phyloP scores from a whole-genome alignment of 2,113 vertebrate species.

The Cairina moschata region DNA sequence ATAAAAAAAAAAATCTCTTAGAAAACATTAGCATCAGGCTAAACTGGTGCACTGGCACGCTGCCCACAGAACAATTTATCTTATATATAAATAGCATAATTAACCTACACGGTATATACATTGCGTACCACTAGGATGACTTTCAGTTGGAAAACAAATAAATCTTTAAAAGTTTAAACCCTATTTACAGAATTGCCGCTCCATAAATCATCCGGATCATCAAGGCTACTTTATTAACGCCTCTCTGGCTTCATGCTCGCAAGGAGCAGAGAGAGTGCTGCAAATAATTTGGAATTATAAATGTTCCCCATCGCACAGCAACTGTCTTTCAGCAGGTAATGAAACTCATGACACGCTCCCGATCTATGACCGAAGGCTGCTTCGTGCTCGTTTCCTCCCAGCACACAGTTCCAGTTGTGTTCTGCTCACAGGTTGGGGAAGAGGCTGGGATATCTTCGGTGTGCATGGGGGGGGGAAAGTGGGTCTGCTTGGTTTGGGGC shows the following conservation, averaged over 20 bases:
- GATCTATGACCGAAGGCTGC: constrained; percentile 61
- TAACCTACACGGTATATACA: neutral
- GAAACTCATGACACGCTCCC: constrained; percentile 60
- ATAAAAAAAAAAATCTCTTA: neutral
- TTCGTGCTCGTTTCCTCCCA: constrained; percentile 72
- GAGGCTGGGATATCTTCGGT: neutral
- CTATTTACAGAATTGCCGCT: neutral
- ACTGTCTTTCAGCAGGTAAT: constrained; percentile 58
- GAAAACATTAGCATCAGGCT: neutral
- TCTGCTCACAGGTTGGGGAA: neutral
- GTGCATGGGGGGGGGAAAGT: neutral
- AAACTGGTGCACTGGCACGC: neutral
- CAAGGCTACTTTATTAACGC: neutral
- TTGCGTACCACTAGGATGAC: neutral
- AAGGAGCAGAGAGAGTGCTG: neutral
- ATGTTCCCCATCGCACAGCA: neutral
- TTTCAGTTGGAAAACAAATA: constrained; percentile 11
- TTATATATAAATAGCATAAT: neutral
- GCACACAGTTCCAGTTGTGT: neutral
- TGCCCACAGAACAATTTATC: neutral
- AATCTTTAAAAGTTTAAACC: neutral
- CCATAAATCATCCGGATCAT: neutral
- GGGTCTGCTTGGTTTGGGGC: neutral
- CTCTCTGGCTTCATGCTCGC: neutral
- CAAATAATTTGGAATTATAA: neutral